Base-by-base conservation (phyloP, 92 coral and sea anemone genomes). In the Metridium senile region DNA sequence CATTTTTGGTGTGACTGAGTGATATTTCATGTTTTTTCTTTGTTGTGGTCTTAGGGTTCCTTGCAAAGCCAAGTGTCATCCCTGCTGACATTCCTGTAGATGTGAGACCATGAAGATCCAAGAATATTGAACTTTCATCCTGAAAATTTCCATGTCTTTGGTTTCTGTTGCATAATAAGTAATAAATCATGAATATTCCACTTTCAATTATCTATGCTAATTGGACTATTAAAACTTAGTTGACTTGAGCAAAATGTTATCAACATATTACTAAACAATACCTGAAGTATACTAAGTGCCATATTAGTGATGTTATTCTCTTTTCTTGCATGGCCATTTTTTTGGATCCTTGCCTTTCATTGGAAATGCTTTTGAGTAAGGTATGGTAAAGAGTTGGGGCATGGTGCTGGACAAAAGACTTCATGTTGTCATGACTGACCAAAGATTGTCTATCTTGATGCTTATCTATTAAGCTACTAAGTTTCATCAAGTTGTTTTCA, bases 71-170 rank as follows among this genome's bases (percentile, higher is more conserved):
- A 43, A 80, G 18, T 45, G 70, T 81, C 46, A 34, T 88, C 20
- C 77, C 86, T 19, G 77, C 79, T 21, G 79, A 71, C 83, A 79
- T 59, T 33, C 86, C 92, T 73, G 66, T 75, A 10, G 88, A 83
- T 32, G 80, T 17, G 18, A 82, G 78, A 1, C 84, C 91, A 56
- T 87, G 79, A 26, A 87, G 63, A 26, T 77, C 91, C 64, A 87
- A 74, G 77, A 86, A 87, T n/a, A 87, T 74, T 11, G 77, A 16
- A 77, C 84, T 71, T 72, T 87, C 84, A 64, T 87, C 91, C 62
- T 69, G 59, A 25, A 87, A 82, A 34, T 81, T 78, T 20, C 84
- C 84, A 81, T 87, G 87, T 62, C 79, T 77, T 68, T 87, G 91
- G 77, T 87, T 87, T 53, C 87, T 87, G 66, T 68, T 74, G 19